Conservation (phyloP, 2,113 vertebrate genomes). For the Notiomystis cincta region DNA sequence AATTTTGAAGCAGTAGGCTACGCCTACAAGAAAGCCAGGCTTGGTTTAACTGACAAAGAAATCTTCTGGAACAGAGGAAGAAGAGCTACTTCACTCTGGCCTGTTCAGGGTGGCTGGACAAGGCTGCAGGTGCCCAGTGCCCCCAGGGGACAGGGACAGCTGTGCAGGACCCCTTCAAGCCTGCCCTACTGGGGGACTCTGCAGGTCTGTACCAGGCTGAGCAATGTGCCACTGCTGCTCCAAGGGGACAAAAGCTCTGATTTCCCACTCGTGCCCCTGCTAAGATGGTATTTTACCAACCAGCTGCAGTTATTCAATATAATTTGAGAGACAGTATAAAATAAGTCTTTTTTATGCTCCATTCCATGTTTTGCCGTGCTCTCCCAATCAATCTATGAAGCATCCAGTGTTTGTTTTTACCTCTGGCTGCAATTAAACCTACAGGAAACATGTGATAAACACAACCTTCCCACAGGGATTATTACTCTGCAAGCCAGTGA, state of each 20-base stretch:
- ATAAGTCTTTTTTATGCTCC: not conserved
- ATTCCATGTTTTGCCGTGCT: not conserved
- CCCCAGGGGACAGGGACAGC: no score
- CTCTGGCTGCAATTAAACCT: conserved; percentile 37
- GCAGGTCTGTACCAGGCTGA: not conserved
- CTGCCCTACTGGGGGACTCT: no score
- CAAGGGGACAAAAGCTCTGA: not conserved
- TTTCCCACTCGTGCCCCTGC: not conserved
- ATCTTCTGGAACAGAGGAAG: not conserved
- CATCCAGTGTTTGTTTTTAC: not conserved
- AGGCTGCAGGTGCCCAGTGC: not conserved
- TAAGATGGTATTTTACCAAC: not conserved
- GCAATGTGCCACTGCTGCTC: not conserved
- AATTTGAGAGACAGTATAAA: not conserved
- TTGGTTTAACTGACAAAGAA: not conserved
- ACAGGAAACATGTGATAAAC: conserved; percentile 7
- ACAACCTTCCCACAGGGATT: not conserved
- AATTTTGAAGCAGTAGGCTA: not conserved
- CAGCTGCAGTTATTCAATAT: not conserved
- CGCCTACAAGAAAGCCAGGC: not conserved
- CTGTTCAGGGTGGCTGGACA: not conserved
- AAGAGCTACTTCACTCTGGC: not conserved
- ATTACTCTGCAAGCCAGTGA: not conserved
- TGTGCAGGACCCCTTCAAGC: no score
- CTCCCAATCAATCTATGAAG: not conserved